A percentile compares a stretch with the other conserved stretches of the same genome.
phyloP scores from a whole-genome alignment of 2,113 vertebrate genomes.

The Ammospiza nelsoni region DNA sequence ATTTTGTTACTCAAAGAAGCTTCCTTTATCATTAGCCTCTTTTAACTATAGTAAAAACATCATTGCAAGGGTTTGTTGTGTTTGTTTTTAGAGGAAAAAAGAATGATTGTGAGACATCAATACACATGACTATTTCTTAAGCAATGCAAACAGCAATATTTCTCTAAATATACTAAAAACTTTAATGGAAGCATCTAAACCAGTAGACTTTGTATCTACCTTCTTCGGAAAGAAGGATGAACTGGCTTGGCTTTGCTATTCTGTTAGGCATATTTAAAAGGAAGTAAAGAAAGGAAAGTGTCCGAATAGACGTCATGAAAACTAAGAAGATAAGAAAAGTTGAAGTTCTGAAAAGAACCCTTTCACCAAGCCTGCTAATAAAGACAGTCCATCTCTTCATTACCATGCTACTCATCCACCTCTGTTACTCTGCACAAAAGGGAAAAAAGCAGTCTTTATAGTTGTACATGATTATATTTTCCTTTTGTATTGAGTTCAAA shows the following conservation, averaged over 20 bases:
- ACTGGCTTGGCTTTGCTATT: conserved; percentile 61
- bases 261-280: conserved; percentile 63
- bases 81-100: conserved; percentile 20
- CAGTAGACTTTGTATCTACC: conserved; percentile 28
- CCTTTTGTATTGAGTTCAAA: conserved; percentile 76
- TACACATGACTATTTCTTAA: not conserved
- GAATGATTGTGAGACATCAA: not conserved
- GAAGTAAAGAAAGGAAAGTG: conserved; percentile 69
- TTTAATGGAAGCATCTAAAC: conserved; percentile 39
- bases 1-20: conserved; percentile 37
- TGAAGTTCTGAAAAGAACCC: conserved; percentile 75
- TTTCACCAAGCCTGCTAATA: conserved; percentile 70
- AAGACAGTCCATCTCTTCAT: conserved; percentile 74
- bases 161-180: conserved; percentile 21
- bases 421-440: conserved; percentile 74
- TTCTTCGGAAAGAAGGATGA: conserved; percentile 60
- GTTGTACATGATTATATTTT: conserved; percentile 79
- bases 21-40: conserved; percentile 51
- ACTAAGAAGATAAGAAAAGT: conserved; percentile 76
- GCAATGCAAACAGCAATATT: not conserved
- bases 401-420: conserved; percentile 74
- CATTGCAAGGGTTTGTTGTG: not conserved
- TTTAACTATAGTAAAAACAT: conserved; percentile 6
- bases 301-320: conserved; percentile 66
- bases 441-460: conserved; percentile 74